Percentiles rank a stretch among this genome's conserved stretches.
Evolutionary conservation across 2,888 invertebrate genomes (phyloP).

Genomic region (Dascillus cervinus): DNA sequence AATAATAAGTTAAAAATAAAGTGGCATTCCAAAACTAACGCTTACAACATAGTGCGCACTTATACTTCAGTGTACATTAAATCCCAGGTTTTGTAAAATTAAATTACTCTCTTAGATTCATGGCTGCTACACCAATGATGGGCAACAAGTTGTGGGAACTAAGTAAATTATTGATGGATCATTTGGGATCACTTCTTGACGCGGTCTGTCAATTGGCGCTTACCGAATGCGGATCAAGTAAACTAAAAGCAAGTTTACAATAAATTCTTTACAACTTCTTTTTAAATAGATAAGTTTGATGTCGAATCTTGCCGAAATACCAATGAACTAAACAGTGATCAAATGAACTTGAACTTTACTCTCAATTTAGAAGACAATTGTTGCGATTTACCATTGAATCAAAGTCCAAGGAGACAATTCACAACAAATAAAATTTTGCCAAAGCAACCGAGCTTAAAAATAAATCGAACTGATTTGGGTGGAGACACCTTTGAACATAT

Average conservation of each 20-base stretch:
- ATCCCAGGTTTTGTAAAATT: no score
- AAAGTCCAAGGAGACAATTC: constrained; percentile 32
- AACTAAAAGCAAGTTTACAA: no score
- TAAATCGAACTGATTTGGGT: constrained; percentile 33
- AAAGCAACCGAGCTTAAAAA: constrained; percentile 36
- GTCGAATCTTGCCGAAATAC: constrained; percentile 37
- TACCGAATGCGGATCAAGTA: constrained; percentile 53
- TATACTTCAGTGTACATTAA: no score
- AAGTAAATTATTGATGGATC: constrained; percentile 53
- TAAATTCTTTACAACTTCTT: constrained; percentile 9
- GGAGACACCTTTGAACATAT: constrained; percentile 65
- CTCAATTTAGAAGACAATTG: constrained; percentile 48
- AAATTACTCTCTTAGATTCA: constrained; percentile 60
- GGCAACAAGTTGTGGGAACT: constrained; percentile 53
- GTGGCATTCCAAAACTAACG: no score
- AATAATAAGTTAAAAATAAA: no score
- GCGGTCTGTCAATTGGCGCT: constrained; percentile 57
- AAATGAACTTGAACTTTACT: constrained; percentile 55
- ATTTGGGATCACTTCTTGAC: constrained; percentile 47
- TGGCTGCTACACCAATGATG: constrained; percentile 63
- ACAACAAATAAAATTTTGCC: constrained; percentile 35
- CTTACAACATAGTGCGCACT: no score
- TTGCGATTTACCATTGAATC: constrained; percentile 33
- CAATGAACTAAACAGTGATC: constrained; percentile 41
- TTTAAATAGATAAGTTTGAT: constrained; percentile 35